A percentile compares a stretch with the other conserved stretches of the same genome.
These are phyloP conservation scores for Phyllotreta striolata DNA, from an alignment of 2,888 invertebrate genomes.

Conservation along the genomic window DNA sequence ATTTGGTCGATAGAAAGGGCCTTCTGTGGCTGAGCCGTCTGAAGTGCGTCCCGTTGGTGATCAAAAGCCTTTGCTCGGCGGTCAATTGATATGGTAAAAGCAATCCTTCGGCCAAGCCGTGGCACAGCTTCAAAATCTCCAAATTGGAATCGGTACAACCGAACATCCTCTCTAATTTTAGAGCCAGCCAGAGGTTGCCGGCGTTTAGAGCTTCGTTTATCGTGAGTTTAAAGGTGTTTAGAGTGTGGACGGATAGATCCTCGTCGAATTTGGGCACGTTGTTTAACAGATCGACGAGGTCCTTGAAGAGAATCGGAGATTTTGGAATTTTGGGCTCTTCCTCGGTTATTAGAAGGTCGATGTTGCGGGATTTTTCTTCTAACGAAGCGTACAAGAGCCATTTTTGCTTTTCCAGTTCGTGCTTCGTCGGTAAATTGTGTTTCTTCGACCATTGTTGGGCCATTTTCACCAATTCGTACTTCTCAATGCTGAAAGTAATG, in stretches of 20 bases:
- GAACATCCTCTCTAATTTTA: constrained; percentile 67
- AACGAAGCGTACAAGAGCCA: constrained; percentile 53
- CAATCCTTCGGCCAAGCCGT: constrained; percentile 71
- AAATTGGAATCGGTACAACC: constrained; percentile 63
- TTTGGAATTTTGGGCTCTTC: constrained; percentile 6
- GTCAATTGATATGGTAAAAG: constrained; percentile 70
- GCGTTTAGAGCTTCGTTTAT: constrained; percentile 66
- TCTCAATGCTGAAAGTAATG: constrained; percentile 50
- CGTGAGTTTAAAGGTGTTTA: constrained; percentile 62
- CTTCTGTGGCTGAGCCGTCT: constrained; percentile 58
- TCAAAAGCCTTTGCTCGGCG: constrained; percentile 69
- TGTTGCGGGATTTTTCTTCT: constrained; percentile 43
- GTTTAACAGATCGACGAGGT: constrained; percentile 43
- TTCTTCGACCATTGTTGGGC: constrained; percentile 56
- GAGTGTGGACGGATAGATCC: constrained; percentile 55
- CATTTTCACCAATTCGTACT: constrained; percentile 62
- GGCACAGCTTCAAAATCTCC: constrained; percentile 69
- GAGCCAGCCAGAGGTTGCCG: constrained; percentile 68
- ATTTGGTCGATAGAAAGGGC: constrained; percentile 53
- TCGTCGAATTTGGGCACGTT: constrained; percentile 38
- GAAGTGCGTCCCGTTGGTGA: constrained; percentile 60
- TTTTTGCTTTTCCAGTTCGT: constrained; percentile 55
- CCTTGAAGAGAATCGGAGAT: constrained; percentile 41
- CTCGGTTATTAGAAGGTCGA: constrained; percentile 26
- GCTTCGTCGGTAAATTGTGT: constrained; percentile 48